Percentiles rank a stretch among this genome's conserved stretches.
phyloP scores from a whole-genome alignment of 2,113 vertebrate species.

The Prinia subflava region DNA sequence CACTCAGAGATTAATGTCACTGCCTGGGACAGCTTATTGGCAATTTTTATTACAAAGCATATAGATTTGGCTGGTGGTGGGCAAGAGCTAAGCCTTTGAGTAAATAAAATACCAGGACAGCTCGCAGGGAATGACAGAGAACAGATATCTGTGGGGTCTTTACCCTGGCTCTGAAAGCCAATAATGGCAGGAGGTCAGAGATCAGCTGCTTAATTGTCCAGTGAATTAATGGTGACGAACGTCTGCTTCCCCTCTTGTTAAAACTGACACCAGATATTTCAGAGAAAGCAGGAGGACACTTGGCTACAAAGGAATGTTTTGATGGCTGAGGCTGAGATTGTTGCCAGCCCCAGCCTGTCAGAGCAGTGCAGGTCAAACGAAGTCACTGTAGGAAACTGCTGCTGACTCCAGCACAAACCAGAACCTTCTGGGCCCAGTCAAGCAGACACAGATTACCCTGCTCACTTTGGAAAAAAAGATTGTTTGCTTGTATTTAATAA shows the following conservation, averaged over 20 bases:
- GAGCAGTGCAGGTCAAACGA: background rate
- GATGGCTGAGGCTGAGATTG: conserved; percentile 35
- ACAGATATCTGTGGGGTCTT: conserved; percentile 53
- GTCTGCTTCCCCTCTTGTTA: conserved; percentile 59
- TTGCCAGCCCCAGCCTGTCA: background rate
- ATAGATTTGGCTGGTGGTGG: conserved; percentile 8
- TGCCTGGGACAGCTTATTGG: conserved; percentile 20
- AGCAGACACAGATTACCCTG: background rate
- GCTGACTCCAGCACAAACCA: background rate
- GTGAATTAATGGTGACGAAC: conserved; percentile 58
- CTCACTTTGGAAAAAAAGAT: background rate
- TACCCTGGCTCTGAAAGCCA: conserved; percentile 35
- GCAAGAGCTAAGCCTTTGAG: conserved; percentile 44
- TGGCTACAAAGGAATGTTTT: conserved; percentile 56
- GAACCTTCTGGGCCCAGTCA: background rate
- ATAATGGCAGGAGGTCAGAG: conserved; percentile 53
- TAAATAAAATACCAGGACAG: conserved; percentile 40
- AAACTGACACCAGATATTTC: conserved; percentile 62
- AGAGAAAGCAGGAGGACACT: conserved; percentile 43
- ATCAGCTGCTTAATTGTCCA: conserved; percentile 41
- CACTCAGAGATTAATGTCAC: background rate
- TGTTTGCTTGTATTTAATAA: background rate
- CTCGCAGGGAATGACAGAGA: conserved; percentile 17
- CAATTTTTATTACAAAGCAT: conserved; percentile 17
- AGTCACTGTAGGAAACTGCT: background rate